phyloP scores from a whole-genome alignment of 1,140 invertebrate genomes.

The Bradysia coprophila region DNA sequence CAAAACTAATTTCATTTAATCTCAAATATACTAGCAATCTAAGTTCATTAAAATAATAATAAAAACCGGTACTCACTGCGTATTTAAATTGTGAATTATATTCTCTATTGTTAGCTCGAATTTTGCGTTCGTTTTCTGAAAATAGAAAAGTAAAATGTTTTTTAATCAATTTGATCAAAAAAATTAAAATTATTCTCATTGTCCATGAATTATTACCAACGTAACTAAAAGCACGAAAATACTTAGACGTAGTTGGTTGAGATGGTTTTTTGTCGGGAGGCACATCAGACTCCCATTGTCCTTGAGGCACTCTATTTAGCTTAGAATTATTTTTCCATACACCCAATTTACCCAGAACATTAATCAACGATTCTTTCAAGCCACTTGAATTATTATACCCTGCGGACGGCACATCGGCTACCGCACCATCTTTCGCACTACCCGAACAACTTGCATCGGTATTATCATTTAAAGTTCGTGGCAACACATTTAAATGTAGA shows the following conservation, averaged over 20 bases:
- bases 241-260: not conserved
- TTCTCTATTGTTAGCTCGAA: slow-evolving; percentile 85
- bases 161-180: not conserved
- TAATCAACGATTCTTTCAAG: not conserved
- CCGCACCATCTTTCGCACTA: no score
- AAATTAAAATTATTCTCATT: no score
- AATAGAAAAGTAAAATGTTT: slow-evolving; percentile 27
- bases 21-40: no score
- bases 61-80: slow-evolving; percentile 95
- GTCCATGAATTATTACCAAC: no score
- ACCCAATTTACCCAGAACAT: not conserved
- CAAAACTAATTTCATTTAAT: no score
- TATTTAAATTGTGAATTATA: slow-evolving; percentile 94
- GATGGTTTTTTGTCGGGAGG: not conserved
- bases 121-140: slow-evolving; percentile 84
- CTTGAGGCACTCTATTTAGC: not conserved
- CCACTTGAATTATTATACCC: no score
- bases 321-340: not conserved
- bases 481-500: not conserved
- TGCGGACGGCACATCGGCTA: no score
- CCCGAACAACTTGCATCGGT: no score
- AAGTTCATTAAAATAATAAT: no score
- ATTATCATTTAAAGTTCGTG: no score
- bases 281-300: not conserved
- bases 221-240: not conserved